These are phyloP conservation scores for Catocala nupta DNA, from an alignment of 2,888 invertebrate genomes.

Conservation along the genomic window DNA sequence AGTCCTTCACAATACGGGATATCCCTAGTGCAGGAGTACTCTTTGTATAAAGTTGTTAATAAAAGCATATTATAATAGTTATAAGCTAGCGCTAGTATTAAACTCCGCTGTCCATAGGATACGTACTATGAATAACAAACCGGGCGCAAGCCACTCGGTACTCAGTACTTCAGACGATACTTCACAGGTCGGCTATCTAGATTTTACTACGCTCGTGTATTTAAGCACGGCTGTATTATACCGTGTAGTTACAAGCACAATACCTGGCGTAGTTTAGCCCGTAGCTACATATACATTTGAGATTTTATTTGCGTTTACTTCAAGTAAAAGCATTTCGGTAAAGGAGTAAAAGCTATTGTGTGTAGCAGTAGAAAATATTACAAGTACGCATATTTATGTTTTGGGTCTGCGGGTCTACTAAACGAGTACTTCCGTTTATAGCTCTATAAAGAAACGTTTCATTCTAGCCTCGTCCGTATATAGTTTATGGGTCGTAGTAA, in stretches of 20 bases:
- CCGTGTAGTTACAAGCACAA: no score
- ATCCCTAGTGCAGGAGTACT: no score
- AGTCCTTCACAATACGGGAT: no score
- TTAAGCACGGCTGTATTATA: no score
- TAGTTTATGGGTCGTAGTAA: conserved; percentile 61
- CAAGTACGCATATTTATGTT: conserved; percentile 41
- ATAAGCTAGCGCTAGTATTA: no score
- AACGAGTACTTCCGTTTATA: conserved; percentile 56
- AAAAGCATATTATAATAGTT: no score
- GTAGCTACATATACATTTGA: not conserved
- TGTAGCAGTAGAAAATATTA: conserved; percentile 40
- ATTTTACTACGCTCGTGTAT: not conserved
- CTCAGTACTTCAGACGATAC: conserved; percentile 4
- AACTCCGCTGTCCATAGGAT: no score
- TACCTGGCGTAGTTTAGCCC: no score
- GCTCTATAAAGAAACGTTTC: conserved; percentile 61
- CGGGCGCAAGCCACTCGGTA: not conserved
- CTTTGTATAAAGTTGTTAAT: no score
- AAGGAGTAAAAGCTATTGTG: conserved; percentile 31
- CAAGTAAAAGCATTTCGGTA: conserved; percentile 19
- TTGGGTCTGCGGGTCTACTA: conserved; percentile 36
- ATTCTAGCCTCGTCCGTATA: conserved; percentile 53
- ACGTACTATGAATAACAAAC: not conserved
- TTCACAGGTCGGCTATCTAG: not conserved
- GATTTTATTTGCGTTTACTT: conserved; percentile 15